These are phyloP conservation scores for Turritopsis dohrnii DNA, from an alignment of 30 jellyfish, hydroid and myxozoan species.

Conservation along the genomic window DNA sequence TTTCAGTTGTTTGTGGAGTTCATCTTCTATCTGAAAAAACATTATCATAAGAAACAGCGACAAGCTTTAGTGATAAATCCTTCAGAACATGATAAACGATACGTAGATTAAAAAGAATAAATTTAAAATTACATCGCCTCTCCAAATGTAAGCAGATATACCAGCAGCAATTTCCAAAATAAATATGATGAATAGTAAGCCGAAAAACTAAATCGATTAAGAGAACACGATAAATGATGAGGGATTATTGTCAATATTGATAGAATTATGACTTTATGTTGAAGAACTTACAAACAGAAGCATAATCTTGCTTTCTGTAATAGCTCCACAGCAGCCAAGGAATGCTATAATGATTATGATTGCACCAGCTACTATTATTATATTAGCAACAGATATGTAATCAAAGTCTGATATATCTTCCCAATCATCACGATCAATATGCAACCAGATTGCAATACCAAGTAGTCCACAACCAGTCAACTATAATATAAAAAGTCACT, in stretches of 20 bases:
- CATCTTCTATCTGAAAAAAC: slow-evolving; percentile 6
- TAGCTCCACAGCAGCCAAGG: slow-evolving; percentile 55
- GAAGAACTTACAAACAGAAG: slow-evolving; percentile 22
- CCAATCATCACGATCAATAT: slow-evolving; percentile 35
- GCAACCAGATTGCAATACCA: slow-evolving; percentile 42
- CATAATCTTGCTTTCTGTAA: slow-evolving; percentile 37
- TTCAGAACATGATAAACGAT: no score
- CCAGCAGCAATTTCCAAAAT: slow-evolving; percentile 37
- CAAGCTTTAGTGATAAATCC: no score
- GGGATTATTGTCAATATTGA: neutral
- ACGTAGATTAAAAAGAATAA: no score
- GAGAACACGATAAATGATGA: neutral
- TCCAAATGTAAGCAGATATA: slow-evolving; percentile 27
- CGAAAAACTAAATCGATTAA: slow-evolving; percentile 18
- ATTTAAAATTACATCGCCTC: slow-evolving; percentile 19
- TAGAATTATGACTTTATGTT: neutral
- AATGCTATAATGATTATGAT: slow-evolving; percentile 28
- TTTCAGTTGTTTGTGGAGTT: slow-evolving; percentile 18
- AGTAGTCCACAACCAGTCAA: slow-evolving; percentile 37
- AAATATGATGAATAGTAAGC: slow-evolving; percentile 26
- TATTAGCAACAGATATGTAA: slow-evolving; percentile 26
- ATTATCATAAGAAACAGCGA: neutral
- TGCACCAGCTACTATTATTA: slow-evolving; percentile 37
- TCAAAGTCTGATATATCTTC: slow-evolving; percentile 32
- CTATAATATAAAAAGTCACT: neutral